Conservation (phyloP, 2,113 vertebrate genomes). For the Malurus cyaneus region DNA sequence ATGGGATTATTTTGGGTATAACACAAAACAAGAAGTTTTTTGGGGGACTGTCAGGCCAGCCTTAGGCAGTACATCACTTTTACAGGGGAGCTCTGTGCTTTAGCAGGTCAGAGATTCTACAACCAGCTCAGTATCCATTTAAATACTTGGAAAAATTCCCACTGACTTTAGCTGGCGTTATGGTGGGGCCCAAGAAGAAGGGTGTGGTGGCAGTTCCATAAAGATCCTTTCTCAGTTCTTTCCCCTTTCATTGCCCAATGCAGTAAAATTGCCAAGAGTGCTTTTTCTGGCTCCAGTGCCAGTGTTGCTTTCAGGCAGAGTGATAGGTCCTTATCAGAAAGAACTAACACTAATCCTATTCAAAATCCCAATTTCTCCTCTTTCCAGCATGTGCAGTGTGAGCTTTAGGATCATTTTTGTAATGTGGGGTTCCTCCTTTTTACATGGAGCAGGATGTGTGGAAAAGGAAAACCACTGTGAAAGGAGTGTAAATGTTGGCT, state of each 20-base stretch:
- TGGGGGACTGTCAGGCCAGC: background rate
- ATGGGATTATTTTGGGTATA: background rate
- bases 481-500: background rate
- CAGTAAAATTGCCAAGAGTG: background rate
- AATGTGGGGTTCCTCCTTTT: background rate
- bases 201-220: background rate
- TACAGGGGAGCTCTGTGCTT: background rate
- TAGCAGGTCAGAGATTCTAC: background rate
- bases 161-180: background rate
- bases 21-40: background rate
- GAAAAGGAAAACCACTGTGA: background rate
- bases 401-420: background rate
- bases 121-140: background rate
- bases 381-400: background rate
- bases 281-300: background rate
- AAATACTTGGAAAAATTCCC: background rate
- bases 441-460: background rate
- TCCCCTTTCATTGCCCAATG: background rate
- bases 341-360: background rate
- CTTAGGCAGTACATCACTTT: background rate
- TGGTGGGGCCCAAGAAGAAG: background rate
- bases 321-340: background rate
- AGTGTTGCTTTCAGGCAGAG: background rate
- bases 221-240: background rate
- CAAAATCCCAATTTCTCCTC: background rate